Conservation (phyloP, 2,888 invertebrate species). For the Pammene fasciana region DNA sequence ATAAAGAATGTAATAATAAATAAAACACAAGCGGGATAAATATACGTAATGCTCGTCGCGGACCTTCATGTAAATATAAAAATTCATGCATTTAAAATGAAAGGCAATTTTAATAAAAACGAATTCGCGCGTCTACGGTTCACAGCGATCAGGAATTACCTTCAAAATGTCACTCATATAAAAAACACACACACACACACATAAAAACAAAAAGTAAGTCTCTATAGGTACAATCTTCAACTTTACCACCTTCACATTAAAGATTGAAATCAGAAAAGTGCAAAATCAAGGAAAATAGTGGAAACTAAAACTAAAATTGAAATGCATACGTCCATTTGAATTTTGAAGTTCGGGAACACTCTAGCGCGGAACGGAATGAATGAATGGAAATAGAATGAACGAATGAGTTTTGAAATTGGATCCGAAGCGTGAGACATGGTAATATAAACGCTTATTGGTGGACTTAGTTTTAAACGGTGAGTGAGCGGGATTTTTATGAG, state of each 20-base stretch:
- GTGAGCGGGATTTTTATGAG: conserved; percentile 7
- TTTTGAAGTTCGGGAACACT: conserved; percentile 36
- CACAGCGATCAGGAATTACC: conserved; percentile 11
- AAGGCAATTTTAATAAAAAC: conserved; percentile 9
- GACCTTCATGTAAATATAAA: conserved; percentile 2
- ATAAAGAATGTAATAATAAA: no score
- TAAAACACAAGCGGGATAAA: neutral
- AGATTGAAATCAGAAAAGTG: conserved; percentile 1
- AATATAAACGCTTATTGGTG: conserved; percentile 8
- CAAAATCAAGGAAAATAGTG: conserved; percentile 17
- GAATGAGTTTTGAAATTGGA: conserved; percentile 38
- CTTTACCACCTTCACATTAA: neutral
- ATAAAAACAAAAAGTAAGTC: neutral
- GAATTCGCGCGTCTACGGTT: neutral
- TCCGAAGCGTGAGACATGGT: conserved; percentile 8
- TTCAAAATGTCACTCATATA: conserved; percentile 5
- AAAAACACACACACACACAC: neutral
- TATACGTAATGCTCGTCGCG: neutral
- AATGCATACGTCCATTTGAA: conserved; percentile 40
- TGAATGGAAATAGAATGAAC: conserved; percentile 34
- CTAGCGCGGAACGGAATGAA: conserved; percentile 28
- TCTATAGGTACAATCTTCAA: neutral
- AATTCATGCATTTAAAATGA: conserved; percentile 20
- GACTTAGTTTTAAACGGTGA: conserved; percentile 1
- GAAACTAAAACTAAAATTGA: conserved; percentile 29